Conservation (phyloP, 2,113 vertebrate species). For the Xiphophorus couchianus region DNA sequence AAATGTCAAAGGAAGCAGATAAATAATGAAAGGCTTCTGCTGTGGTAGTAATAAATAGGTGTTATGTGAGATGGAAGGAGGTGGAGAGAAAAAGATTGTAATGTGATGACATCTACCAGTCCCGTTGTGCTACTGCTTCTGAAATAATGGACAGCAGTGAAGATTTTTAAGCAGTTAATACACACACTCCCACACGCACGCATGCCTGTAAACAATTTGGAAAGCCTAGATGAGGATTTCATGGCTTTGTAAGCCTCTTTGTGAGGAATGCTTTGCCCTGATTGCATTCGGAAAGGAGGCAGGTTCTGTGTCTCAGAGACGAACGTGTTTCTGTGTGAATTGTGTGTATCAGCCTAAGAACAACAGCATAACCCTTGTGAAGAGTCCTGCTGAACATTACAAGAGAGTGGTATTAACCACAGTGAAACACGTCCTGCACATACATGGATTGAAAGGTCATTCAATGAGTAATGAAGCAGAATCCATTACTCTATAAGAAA, state of each 20-base stretch:
- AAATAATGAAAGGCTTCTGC: constrained; percentile 1
- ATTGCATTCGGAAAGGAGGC: not conserved
- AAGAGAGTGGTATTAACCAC: not conserved
- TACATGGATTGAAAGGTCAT: not conserved
- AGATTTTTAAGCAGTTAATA: constrained; percentile 3
- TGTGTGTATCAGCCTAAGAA: not conserved
- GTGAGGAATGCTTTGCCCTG: not conserved
- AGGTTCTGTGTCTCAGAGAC: not conserved
- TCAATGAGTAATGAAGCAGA: not conserved
- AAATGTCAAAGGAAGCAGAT: not conserved
- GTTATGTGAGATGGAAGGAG: not conserved
- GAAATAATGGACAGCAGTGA: not conserved
- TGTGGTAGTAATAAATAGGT: not conserved
- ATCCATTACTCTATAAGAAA: not conserved
- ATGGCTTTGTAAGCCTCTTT: not conserved
- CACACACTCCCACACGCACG: not conserved
- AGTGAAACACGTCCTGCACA: not conserved
- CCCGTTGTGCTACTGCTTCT: constrained; percentile 3
- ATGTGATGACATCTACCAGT: not conserved
- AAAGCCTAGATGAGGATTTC: not conserved
- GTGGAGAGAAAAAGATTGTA: constrained; percentile 14
- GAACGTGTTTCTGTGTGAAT: not conserved
- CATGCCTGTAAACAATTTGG: not conserved
- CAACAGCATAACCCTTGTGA: not conserved
- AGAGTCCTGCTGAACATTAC: not conserved